Evolutionary conservation across 2,888 invertebrate genomes (phyloP).

Genomic region (Norana najaformis): DNA sequence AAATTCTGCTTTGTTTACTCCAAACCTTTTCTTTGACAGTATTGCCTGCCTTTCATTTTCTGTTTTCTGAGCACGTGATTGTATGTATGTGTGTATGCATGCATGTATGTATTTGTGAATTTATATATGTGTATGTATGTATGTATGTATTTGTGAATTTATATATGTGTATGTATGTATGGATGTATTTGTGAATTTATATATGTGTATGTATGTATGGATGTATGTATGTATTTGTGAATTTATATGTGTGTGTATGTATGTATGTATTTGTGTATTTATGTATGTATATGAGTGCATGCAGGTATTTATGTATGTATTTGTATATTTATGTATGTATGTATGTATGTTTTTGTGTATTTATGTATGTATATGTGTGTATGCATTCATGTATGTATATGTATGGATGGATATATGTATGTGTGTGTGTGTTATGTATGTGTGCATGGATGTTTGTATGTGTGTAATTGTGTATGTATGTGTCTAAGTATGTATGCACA

Average conservation of each 20-base stretch:
- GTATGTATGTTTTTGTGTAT: neutral
- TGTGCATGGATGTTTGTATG: too few relatives aligned
- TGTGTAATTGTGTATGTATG: too few relatives aligned
- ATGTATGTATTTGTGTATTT: neutral
- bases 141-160: neutral
- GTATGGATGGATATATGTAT: too few relatives aligned
- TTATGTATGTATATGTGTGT: too few relatives aligned
- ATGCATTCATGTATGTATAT: too few relatives aligned
- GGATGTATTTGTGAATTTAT: neutral
- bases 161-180: neutral
- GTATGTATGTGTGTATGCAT: neutral
- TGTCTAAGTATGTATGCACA: too few relatives aligned
- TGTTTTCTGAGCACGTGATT: neutral
- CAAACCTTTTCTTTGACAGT: neutral
- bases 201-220: constrained; percentile 9
- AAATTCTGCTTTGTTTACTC: neutral
- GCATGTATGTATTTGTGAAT: neutral
- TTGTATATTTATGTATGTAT: neutral
- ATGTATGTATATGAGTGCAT: neutral
- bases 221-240: constrained; percentile 5
- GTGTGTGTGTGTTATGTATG: too few relatives aligned
- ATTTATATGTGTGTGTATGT: neutral
- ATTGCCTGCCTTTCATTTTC: too few relatives aligned
- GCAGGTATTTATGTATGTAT: neutral
- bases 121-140: neutral